Percentiles rank a stretch among this genome's conserved stretches.
phyloP scores from a whole-genome alignment of 2,113 vertebrate genomes.

The Cervus canadensis region DNA sequence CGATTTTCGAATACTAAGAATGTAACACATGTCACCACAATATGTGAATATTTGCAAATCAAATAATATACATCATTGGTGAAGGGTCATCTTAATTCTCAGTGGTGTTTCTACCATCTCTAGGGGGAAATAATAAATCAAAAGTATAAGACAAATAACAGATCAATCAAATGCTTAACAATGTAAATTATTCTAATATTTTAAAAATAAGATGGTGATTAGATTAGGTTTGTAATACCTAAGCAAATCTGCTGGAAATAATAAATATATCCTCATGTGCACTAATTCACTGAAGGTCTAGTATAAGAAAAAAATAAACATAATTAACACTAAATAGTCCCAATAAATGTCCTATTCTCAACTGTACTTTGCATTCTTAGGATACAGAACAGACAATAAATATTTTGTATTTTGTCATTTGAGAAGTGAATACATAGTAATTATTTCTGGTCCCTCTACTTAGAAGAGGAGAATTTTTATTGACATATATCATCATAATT shows the following conservation, averaged over 20 bases:
- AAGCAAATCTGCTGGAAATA: background rate
- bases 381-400: background rate
- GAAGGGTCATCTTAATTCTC: background rate
- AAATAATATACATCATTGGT: background rate
- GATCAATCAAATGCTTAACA: background rate
- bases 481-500: background rate
- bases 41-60: background rate
- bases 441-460: background rate
- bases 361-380: background rate
- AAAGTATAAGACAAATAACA: background rate
- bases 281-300: background rate
- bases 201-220: background rate
- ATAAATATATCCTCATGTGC: background rate
- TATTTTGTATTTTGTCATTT: background rate
- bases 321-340: background rate
- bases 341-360: background rate
- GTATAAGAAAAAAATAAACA: background rate
- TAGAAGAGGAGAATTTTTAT: background rate
- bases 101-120: background rate
- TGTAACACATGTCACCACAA: background rate
- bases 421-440: background rate
- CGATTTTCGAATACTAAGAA: background rate
- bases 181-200: background rate
- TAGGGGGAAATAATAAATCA: background rate
- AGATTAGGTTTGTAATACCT: background rate